These are phyloP conservation scores for Oncorhynchus gorbuscha DNA, from an alignment of 2,113 vertebrate species.

Conservation along the genomic window DNA sequence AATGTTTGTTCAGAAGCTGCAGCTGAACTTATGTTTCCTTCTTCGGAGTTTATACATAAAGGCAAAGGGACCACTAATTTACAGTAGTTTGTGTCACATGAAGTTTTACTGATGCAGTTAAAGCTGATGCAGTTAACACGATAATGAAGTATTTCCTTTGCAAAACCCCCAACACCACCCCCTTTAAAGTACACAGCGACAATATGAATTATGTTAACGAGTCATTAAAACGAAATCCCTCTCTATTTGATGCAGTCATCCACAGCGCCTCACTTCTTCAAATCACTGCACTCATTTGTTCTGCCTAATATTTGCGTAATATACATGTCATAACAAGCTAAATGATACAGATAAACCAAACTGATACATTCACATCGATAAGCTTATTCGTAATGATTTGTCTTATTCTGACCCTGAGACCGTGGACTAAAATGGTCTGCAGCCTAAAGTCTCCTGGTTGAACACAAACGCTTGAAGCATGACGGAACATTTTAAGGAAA, in stretches of 20 bases:
- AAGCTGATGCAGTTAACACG: slow-evolving; percentile 60
- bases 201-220: slow-evolving; percentile 74
- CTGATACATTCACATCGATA: background rate
- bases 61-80: slow-evolving; percentile 33
- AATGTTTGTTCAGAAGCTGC: background rate
- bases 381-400: background rate
- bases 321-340: background rate
- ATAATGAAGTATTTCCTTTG: slow-evolving; percentile 60
- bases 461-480: slow-evolving; percentile 60
- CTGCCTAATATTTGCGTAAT: slow-evolving; percentile 4
- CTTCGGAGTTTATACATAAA: background rate
- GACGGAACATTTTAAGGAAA: slow-evolving; percentile 81
- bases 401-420: background rate
- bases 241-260: slow-evolving; percentile 53
- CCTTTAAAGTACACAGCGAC: slow-evolving; percentile 59
- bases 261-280: slow-evolving; percentile 55
- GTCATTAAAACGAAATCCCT: slow-evolving; percentile 66
- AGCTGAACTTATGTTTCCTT: background rate
- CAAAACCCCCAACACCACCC: slow-evolving; percentile 58
- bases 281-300: slow-evolving; percentile 57
- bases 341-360: background rate
- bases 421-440: slow-evolving; percentile 31
- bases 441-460: slow-evolving; percentile 24
- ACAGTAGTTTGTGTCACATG: slow-evolving; percentile 45
- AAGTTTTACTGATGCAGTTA: slow-evolving; percentile 71